Percentiles rank a stretch among this genome's conserved stretches.
Evolutionary conservation across 2,113 vertebrate species (phyloP).

Genomic region (Sakesphorus luctuosus): DNA sequence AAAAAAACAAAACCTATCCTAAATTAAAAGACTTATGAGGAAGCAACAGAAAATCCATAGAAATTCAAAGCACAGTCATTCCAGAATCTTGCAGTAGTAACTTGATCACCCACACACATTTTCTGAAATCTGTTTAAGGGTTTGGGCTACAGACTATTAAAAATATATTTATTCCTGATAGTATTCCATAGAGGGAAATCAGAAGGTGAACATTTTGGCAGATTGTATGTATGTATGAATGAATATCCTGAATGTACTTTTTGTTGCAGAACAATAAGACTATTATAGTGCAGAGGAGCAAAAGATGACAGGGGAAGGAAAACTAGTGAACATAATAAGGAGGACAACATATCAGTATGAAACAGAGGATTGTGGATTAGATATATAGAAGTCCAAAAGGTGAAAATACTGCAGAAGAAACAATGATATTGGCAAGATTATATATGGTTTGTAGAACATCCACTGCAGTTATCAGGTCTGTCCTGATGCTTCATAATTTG

Average conservation of each 20-base stretch:
- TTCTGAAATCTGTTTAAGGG: not conserved
- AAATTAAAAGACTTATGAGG: not conserved
- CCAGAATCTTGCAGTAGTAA: not conserved
- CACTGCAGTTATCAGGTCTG: not conserved
- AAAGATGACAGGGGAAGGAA: not conserved
- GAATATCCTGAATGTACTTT: not conserved
- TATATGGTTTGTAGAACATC: not conserved
- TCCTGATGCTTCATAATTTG: not conserved
- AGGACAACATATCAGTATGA: not conserved
- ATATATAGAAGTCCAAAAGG: not conserved
- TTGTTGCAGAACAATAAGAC: not conserved
- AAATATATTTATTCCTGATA: not conserved
- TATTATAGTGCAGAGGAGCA: not conserved
- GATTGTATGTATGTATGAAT: not conserved
- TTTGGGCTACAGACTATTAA: not conserved
- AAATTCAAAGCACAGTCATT: not conserved
- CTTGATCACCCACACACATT: not conserved
- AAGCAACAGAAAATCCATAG: not conserved
- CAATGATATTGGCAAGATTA: not conserved
- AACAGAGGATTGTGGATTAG: not conserved
- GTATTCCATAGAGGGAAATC: not conserved
- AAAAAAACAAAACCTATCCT: not conserved
- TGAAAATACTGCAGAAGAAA: not conserved
- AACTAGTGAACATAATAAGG: not conserved
- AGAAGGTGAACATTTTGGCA: not conserved